These are phyloP conservation scores for Catocala fraxini DNA, from an alignment of 2,888 invertebrate species.

Conservation along the genomic window DNA sequence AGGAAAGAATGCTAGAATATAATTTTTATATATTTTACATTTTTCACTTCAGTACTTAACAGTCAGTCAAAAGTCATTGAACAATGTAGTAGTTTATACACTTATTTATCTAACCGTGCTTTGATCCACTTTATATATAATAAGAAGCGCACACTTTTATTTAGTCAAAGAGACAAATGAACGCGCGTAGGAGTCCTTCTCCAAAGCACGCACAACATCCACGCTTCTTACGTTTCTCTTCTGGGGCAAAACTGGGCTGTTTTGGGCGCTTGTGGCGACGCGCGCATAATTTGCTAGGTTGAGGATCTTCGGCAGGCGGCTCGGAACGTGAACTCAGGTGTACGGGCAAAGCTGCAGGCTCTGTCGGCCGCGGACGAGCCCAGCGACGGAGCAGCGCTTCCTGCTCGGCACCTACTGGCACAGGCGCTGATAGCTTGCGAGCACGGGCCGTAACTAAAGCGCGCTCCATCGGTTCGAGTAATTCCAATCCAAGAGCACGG, in stretches of 20 bases:
- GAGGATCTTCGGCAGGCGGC: slow-evolving; percentile 68
- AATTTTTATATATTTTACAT: slow-evolving; percentile 14
- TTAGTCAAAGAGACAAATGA: slow-evolving; percentile 87
- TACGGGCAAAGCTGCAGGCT: slow-evolving; percentile 79
- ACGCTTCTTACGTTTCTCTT: slow-evolving; percentile 69
- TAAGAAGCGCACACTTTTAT: slow-evolving; percentile 27
- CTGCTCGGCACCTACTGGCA: slow-evolving; percentile 81
- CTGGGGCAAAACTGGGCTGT: slow-evolving; percentile 77
- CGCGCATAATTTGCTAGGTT: slow-evolving; percentile 72
- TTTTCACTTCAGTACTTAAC: slow-evolving; percentile 41
- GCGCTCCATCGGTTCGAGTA: slow-evolving; percentile 82
- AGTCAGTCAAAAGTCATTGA: slow-evolving; percentile 44
- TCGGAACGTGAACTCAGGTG: slow-evolving; percentile 79
- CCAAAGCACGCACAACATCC: slow-evolving; percentile 85
- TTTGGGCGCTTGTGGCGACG: slow-evolving; percentile 75
- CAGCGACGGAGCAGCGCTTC: slow-evolving; percentile 78
- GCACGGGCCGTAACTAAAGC: slow-evolving; percentile 79
- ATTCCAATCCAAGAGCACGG: slow-evolving; percentile 81
- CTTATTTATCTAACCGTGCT: background rate
- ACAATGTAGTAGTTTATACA: slow-evolving; percentile 4
- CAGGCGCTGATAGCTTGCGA: slow-evolving; percentile 75
- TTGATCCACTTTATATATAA: slow-evolving; percentile 41
- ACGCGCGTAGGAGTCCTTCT: slow-evolving; percentile 81
- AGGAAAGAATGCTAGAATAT: slow-evolving; percentile 36
- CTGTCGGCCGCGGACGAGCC: slow-evolving; percentile 76